These are phyloP conservation scores for Percopsis omiscomaycus DNA, from an alignment of 2,797 vertebrate species.

Conservation along the genomic window DNA sequence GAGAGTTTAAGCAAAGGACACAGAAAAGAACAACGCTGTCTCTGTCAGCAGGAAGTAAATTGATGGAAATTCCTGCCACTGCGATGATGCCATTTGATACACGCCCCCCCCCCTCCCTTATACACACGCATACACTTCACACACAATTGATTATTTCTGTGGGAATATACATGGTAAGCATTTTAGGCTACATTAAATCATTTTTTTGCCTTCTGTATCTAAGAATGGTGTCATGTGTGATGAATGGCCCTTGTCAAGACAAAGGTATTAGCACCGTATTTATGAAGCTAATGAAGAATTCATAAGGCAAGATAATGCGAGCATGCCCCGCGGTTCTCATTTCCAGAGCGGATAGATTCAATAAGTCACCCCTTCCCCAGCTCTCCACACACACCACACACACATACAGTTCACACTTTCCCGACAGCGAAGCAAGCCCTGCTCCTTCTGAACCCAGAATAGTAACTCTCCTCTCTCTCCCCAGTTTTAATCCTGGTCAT, in stretches of 20 bases:
- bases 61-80: slow-evolving; percentile 51
- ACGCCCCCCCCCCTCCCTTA: slow-evolving; percentile 7
- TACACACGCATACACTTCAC: slow-evolving; percentile 12
- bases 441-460: slow-evolving; percentile 59
- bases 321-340: neutral
- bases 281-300: slow-evolving; percentile 52
- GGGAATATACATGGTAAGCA: neutral
- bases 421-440: slow-evolving; percentile 6
- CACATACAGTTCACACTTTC: slow-evolving; percentile 1
- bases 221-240: slow-evolving; percentile 4
- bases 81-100: slow-evolving; percentile 29
- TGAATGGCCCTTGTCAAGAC: slow-evolving; percentile 18
- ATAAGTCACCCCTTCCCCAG: slow-evolving; percentile 20
- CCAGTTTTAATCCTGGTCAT: neutral
- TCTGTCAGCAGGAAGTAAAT: slow-evolving; percentile 58
- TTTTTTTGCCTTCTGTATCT: neutral
- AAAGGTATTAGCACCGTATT: slow-evolving; percentile 32
- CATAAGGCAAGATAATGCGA: slow-evolving; percentile 31
- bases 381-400: slow-evolving; percentile 10
- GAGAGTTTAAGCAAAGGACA: slow-evolving; percentile 7
- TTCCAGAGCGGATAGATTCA: slow-evolving; percentile 39
- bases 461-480: slow-evolving; percentile 52
- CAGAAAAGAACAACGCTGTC: slow-evolving; percentile 26
- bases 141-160: slow-evolving; percentile 15
- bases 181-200: slow-evolving; percentile 9